A percentile compares a stretch with the other conserved stretches of the same genome.
Conservation (phyloP, 2,888 invertebrate genomes). For the Cyclophora punctaria region DNA sequence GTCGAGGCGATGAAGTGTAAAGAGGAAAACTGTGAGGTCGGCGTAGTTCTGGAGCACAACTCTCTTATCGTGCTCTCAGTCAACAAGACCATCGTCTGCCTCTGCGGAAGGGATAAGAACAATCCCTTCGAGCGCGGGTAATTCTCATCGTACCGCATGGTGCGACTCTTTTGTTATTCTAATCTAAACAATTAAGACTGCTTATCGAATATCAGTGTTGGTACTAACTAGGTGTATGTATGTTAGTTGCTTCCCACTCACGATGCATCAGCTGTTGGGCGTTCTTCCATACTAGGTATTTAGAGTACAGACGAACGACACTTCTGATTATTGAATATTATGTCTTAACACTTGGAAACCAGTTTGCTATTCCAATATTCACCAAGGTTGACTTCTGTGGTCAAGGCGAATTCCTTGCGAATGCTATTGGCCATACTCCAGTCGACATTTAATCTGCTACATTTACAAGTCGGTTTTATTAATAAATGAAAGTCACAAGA, state of each 20-base stretch:
- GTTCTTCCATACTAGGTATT: no score
- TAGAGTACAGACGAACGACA: not conserved
- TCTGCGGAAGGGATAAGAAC: constrained; percentile 65
- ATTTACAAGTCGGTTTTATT: constrained; percentile 16
- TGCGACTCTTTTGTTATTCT: constrained; percentile 32
- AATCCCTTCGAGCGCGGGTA: constrained; percentile 73
- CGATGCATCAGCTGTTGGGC: no score
- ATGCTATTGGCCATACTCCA: constrained; percentile 40
- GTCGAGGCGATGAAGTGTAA: constrained; percentile 75
- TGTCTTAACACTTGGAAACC: constrained; percentile 26
- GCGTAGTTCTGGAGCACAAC: constrained; percentile 70
- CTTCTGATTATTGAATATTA: constrained; percentile 3
- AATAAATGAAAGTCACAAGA: constrained; percentile 23
- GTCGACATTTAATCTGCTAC: constrained; percentile 23
- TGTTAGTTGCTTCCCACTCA: no score
- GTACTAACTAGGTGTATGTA: constrained; percentile 21
- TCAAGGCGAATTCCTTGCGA: constrained; percentile 53
- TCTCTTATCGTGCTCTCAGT: constrained; percentile 69
- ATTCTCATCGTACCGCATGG: constrained; percentile 43
- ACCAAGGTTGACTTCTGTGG: constrained; percentile 56
- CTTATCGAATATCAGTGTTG: constrained; percentile 22
- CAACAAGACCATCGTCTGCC: constrained; percentile 72
- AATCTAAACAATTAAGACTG: no score
- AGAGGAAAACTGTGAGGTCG: constrained; percentile 74
- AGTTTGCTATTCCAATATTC: constrained; percentile 42